phyloP scores from a whole-genome alignment of 2,888 invertebrate species.

The Dicyrtoma fusca region DNA sequence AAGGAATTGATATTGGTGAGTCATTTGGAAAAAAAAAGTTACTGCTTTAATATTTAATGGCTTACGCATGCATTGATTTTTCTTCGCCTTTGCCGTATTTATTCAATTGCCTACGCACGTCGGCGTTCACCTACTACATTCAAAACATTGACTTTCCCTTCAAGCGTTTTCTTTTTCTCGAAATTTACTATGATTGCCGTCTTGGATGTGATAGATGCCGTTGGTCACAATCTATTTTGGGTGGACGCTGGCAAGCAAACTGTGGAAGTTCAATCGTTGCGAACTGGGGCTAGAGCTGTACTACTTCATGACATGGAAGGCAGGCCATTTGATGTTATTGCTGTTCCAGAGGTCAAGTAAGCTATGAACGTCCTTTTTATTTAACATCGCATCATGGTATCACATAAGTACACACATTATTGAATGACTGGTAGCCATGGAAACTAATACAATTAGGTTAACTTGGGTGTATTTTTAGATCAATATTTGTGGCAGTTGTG shows the following conservation, averaged over 20 bases:
- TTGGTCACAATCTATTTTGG: slow-evolving; percentile 75
- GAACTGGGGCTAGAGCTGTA: slow-evolving; percentile 65
- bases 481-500: slow-evolving; percentile 67
- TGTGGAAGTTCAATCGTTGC: slow-evolving; percentile 70
- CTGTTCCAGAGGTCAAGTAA: slow-evolving; percentile 71
- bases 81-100: background rate
- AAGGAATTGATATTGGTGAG: slow-evolving; percentile 67
- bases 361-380: no score
- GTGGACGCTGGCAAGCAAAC: slow-evolving; percentile 68
- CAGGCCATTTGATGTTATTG: slow-evolving; percentile 68
- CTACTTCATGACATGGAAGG: slow-evolving; percentile 65
- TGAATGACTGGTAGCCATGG: no score
- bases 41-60: background rate
- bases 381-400: background rate
- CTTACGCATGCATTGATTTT: background rate
- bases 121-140: no score
- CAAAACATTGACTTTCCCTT: no score
- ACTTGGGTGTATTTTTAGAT: slow-evolving; percentile 59
- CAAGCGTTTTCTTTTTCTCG: background rate
- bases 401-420: no score
- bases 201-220: slow-evolving; percentile 65
- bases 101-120: background rate
- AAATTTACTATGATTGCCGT: background rate
- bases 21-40: slow-evolving; percentile 17
- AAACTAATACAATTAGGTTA: no score